phyloP scores from a whole-genome alignment of 2,113 vertebrate genomes.

The Crotalus helleri region DNA sequence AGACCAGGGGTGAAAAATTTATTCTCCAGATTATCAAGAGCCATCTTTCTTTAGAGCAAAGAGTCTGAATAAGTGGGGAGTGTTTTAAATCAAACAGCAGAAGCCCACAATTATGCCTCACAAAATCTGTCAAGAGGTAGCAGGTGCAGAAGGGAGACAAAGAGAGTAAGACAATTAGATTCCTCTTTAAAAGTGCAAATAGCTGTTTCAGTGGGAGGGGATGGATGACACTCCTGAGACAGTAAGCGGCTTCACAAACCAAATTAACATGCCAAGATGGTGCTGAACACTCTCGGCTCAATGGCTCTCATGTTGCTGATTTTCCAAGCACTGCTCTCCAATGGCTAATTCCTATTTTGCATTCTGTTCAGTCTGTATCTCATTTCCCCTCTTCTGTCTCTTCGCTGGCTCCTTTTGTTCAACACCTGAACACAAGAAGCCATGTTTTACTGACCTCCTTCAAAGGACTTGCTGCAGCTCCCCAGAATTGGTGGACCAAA shows the following conservation, averaged over 20 bases:
- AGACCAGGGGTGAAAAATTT: neutral
- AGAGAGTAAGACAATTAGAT: slow-evolving; percentile 56
- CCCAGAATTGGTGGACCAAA: neutral
- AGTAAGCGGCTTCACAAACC: slow-evolving; percentile 13
- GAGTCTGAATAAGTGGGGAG: slow-evolving; percentile 5
- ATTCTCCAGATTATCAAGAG: neutral
- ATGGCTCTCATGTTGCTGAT: neutral
- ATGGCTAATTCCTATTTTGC: neutral
- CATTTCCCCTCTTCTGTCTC: neutral
- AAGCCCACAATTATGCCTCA: slow-evolving; percentile 60
- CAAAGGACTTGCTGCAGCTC: neutral
- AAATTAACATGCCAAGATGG: neutral
- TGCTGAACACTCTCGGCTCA: neutral
- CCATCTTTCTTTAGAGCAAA: neutral
- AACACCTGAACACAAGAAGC: neutral
- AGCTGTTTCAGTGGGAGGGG: slow-evolving; percentile 33
- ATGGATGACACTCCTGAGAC: neutral
- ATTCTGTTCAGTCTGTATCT: neutral
- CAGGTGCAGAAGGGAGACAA: slow-evolving; percentile 49
- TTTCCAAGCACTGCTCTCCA: neutral
- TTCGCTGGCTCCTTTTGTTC: neutral
- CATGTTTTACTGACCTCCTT: neutral
- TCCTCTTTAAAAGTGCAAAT: slow-evolving; percentile 46
- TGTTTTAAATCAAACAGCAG: slow-evolving; percentile 49
- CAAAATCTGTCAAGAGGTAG: slow-evolving; percentile 60